Base-by-base conservation (phyloP, 2,888 invertebrate genomes). In the Heliothis peltigera region DNA sequence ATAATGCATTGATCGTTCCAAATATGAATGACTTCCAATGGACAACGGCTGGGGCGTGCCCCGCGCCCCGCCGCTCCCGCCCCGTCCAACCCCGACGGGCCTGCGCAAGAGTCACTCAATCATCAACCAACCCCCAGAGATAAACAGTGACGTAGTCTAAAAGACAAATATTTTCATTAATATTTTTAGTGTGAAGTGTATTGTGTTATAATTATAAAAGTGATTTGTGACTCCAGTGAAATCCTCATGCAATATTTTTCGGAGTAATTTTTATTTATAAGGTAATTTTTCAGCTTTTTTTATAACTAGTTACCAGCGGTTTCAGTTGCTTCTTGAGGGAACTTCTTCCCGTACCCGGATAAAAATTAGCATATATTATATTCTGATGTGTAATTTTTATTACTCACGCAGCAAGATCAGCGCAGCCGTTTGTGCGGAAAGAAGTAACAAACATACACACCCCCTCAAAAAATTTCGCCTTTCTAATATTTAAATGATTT, bases 41-140 rank as follows among this genome's bases (percentile, higher is more conserved):
- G 56, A 72, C 77, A 79, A 64, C 55, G 48, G 15, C 51, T 61
- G 63, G 73, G 74, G 81, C 84, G 71, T 70, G 56, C 67, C 51
- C 59, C 58, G 64, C 70, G 55, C 69, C 64, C 67, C 63, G 48
- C 71, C 52, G 55, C 63, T 61, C 59, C 60, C 68, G 63, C 78
- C 70, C 79, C 64, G 10, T 48, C 19, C 82, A 80, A 75, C 83
- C 86, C 83, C 82, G 66, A 63, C 65, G 67, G 65, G 61, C 73
- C 79, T 89, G 90, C 91, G 89, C 89, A 81, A 81, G 88, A 89
- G 90, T 89, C 91, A 87, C 83, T 91, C 78, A 62, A 63, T 78
- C 75, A 73, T 68, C 78, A 80, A 80, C 86, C 84, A 84, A 75
- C 86, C 81, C 83, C 63, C 70, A 83, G 83, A 84, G 79, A 84